These are phyloP conservation scores for Taeniopygia guttata DNA, from an alignment of 2,797 vertebrate genomes.

Conservation along the genomic window DNA sequence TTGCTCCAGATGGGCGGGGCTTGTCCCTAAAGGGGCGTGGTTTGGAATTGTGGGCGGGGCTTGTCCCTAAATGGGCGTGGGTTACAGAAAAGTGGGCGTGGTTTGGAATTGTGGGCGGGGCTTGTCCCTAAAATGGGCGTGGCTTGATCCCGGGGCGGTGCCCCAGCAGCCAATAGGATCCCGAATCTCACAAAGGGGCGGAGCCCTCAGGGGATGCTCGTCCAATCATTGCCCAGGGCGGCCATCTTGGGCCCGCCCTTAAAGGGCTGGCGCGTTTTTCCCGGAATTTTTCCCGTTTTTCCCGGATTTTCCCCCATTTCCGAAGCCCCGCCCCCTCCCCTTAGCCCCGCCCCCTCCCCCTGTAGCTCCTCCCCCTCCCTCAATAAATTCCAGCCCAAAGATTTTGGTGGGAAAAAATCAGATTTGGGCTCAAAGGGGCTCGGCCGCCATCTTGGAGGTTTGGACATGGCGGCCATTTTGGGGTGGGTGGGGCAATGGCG, in stretches of 20 bases:
- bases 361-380: too few species aligned
- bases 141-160: too few species aligned
- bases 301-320: background rate
- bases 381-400: too few species aligned
- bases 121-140: too few species aligned
- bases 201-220: background rate
- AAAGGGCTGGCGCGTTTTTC: background rate
- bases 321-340: background rate
- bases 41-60: too few species aligned
- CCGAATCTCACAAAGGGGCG: background rate
- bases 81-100: rapidly evolving
- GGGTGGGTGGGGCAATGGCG: too few species aligned
- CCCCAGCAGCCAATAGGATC: background rate
- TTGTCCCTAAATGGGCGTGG: rapidly evolving
- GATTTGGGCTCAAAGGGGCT: too few species aligned
- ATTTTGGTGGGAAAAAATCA: too few species aligned
- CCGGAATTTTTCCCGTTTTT: background rate
- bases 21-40: rapidly evolving
- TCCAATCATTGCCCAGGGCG: background rate
- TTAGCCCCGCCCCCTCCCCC: too few species aligned
- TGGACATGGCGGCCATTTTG: too few species aligned
- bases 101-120: rapidly evolving
- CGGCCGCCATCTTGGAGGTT: too few species aligned
- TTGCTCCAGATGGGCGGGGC: background rate
- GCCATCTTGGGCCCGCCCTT: background rate